Evolutionary conservation across 2,888 invertebrate species (phyloP).

Genomic region (Monochamus alternatus): DNA sequence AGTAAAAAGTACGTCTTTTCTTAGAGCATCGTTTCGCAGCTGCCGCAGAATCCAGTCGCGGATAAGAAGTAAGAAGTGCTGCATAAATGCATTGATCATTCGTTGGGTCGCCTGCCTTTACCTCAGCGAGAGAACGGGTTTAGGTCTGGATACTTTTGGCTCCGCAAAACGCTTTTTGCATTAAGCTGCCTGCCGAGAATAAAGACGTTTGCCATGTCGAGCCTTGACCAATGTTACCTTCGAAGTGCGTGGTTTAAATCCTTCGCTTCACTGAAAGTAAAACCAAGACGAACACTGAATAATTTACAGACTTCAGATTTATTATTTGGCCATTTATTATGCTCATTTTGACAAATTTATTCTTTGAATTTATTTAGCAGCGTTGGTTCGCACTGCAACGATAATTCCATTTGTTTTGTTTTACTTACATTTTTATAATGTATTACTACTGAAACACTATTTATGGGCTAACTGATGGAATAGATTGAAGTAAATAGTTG

Average conservation of each 20-base stretch:
- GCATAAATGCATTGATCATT: constrained; percentile 69
- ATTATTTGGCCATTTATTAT: constrained; percentile 51
- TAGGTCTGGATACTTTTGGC: constrained; percentile 65
- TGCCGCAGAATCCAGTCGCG: constrained; percentile 66
- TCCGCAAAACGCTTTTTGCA: constrained; percentile 66
- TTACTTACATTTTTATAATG: neutral
- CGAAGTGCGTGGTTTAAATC: constrained; percentile 66
- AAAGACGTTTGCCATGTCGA: constrained; percentile 68
- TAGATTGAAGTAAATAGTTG: constrained; percentile 48
- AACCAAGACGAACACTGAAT: constrained; percentile 64
- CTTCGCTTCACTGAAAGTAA: constrained; percentile 64
- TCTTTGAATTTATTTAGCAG: constrained; percentile 27
- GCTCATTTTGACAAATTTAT: constrained; percentile 38
- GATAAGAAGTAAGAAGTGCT: constrained; percentile 68
- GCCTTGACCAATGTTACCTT: constrained; percentile 63
- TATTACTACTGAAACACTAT: constrained; percentile 22
- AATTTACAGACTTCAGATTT: constrained; percentile 58
- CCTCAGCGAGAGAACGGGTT: constrained; percentile 66
- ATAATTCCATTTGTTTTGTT: constrained; percentile 17
- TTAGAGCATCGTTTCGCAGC: constrained; percentile 59
- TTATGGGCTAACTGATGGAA: constrained; percentile 46
- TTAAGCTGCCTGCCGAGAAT: constrained; percentile 67
- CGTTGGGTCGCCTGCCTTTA: constrained; percentile 54
- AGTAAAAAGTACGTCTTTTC: constrained; percentile 59
- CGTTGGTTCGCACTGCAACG: constrained; percentile 10